Evolutionary conservation across 2,113 vertebrate genomes (phyloP).

Genomic region (Ammospiza caudacuta): DNA sequence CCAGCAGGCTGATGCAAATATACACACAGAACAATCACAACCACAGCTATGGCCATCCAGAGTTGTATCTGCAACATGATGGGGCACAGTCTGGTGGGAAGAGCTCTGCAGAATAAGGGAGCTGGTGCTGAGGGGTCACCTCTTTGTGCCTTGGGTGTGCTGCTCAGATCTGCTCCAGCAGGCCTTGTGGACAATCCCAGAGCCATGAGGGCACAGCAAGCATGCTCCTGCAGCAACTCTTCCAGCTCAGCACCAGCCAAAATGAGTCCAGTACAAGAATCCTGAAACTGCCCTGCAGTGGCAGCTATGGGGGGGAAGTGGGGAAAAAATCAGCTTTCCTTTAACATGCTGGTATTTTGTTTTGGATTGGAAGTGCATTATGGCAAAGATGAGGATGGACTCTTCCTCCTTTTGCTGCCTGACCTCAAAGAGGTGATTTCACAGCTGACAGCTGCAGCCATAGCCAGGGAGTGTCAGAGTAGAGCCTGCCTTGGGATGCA

Average conservation of each 20-base stretch:
- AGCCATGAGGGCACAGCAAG: not conserved
- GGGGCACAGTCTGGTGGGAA: not conserved
- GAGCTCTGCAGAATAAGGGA: not conserved
- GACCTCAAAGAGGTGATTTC: not conserved
- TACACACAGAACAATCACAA: not conserved
- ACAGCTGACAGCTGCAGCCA: not conserved
- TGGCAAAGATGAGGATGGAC: not conserved
- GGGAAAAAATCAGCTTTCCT: not conserved
- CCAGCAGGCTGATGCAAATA: not conserved
- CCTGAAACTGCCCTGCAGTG: not conserved
- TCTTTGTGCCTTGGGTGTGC: not conserved
- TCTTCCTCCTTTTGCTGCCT: not conserved
- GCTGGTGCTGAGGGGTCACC: not conserved
- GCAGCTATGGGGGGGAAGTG: not conserved
- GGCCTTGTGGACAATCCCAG: not conserved
- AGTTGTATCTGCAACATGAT: rapidly evolving
- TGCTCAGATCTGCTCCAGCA: not conserved
- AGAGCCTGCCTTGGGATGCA: not conserved
- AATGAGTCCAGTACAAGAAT: not conserved
- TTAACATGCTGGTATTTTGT: no score
- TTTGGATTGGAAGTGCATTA: not conserved
- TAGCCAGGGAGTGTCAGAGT: not conserved
- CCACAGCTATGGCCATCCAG: not conserved
- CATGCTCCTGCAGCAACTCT: not conserved
- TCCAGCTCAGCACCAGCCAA: not conserved